A percentile compares a stretch with the other conserved stretches of the same genome.
phyloP scores from a whole-genome alignment of 2,797 vertebrate species.

The Sebastes aleutianus region DNA sequence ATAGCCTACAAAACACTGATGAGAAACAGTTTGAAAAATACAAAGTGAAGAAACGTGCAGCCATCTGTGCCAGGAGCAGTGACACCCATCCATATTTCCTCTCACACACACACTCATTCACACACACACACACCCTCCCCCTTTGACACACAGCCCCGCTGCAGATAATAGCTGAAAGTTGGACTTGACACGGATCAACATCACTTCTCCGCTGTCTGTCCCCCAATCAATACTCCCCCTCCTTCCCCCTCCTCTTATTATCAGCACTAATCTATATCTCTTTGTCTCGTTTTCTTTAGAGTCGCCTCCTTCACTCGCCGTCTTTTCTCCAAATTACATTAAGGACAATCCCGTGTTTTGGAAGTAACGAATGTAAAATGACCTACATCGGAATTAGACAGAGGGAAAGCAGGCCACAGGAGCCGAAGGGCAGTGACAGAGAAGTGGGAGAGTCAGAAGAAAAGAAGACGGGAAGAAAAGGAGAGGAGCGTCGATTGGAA shows the following conservation, averaged over 20 bases:
- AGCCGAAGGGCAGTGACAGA: constrained; percentile 60
- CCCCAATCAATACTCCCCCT: constrained; percentile 94
- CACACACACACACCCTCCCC: not conserved
- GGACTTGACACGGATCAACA: constrained; percentile 96
- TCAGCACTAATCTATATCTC: constrained; percentile 94
- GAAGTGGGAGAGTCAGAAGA: constrained; percentile 32
- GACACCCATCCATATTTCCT: constrained; percentile 35
- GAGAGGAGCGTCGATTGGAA: constrained; percentile 81
- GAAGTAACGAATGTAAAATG: constrained; percentile 86
- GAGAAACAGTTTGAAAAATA: constrained; percentile 18
- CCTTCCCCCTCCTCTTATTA: constrained; percentile 84
- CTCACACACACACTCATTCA: not conserved
- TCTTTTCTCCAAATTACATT: constrained; percentile 86
- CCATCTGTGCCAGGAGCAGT: constrained; percentile 55
- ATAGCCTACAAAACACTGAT: not conserved
- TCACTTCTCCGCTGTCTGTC: constrained; percentile 77
- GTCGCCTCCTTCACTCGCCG: constrained; percentile 77
- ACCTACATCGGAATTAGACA: constrained; percentile 89
- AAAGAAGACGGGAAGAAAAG: constrained; percentile 39
- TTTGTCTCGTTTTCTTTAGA: constrained; percentile 93
- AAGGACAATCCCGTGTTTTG: constrained; percentile 79
- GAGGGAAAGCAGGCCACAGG: constrained; percentile 60
- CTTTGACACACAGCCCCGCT: constrained; percentile 19
- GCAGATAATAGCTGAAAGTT: constrained; percentile 95
- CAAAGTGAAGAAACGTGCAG: constrained; percentile 32